phyloP scores from a whole-genome alignment of 2,888 invertebrate genomes.

The Adineta ricciae region DNA sequence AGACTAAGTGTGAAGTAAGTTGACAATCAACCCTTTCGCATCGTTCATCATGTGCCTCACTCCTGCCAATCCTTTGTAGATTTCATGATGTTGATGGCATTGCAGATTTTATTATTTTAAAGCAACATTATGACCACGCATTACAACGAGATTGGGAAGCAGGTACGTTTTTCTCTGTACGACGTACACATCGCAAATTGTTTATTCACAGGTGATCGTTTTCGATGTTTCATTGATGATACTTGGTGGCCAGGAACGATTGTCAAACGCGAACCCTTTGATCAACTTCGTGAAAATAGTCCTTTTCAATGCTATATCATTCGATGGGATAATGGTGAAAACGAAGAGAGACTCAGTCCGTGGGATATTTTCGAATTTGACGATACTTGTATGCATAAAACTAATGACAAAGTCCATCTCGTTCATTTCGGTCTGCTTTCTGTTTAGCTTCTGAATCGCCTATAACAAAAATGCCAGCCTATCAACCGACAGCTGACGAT shows the following conservation, averaged over 20 bases:
- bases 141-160: slow-evolving; percentile 69
- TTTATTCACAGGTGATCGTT: slow-evolving; percentile 55
- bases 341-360: slow-evolving; percentile 69
- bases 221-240: slow-evolving; percentile 85
- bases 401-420: neutral
- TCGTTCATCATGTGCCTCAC: too few relatives aligned
- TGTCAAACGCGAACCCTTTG: slow-evolving; percentile 59
- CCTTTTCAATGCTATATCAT: slow-evolving; percentile 61
- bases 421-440: neutral
- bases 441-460: neutral
- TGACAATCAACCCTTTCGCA: neutral
- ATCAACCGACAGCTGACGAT: slow-evolving; percentile 61
- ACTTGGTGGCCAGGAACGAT: slow-evolving; percentile 90
- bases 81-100: slow-evolving; percentile 93
- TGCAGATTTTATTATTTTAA: slow-evolving; percentile 82
- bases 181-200: neutral
- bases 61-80: neutral
- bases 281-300: slow-evolving; percentile 61
- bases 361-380: slow-evolving; percentile 59
- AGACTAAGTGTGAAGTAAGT: slow-evolving; percentile 66
- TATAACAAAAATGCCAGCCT: neutral
- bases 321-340: slow-evolving; percentile 81
- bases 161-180: neutral
- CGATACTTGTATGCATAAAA: neutral
- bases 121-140: slow-evolving; percentile 75